These are phyloP conservation scores for Anguilla rostrata DNA, from an alignment of 2,113 vertebrate genomes.

Conservation along the genomic window DNA sequence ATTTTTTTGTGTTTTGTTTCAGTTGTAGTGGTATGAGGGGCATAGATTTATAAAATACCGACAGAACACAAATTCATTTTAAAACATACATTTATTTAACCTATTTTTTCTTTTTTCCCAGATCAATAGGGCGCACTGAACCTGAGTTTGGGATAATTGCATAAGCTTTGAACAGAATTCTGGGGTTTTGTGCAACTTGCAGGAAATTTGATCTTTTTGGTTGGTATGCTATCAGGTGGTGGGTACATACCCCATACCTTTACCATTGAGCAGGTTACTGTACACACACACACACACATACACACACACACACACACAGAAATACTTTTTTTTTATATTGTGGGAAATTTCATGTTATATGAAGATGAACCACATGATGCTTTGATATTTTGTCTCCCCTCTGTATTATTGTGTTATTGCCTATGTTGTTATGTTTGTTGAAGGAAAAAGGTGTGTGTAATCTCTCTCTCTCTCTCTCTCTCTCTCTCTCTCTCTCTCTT, in stretches of 20 bases:
- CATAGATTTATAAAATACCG: not conserved
- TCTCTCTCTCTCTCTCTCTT: not conserved
- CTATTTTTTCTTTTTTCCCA: not conserved
- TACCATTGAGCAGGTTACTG: not conserved
- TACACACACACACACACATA: not conserved
- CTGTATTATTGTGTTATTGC: no score
- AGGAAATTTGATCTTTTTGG: not conserved
- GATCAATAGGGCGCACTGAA: not conserved
- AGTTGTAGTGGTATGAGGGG: no score
- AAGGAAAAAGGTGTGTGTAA: not conserved
- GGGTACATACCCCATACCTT: no score
- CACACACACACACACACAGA: not conserved
- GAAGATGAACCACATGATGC: no score
- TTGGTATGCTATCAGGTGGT: no score
- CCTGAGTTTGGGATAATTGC: no score
- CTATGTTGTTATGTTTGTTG: no score
- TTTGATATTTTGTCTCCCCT: no score
- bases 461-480: not conserved
- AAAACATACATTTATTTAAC: not conserved
- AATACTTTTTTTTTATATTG: not conserved
- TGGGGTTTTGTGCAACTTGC: not conserved
- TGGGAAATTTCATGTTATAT: not conserved
- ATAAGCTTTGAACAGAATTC: no score
- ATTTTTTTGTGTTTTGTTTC: no score
- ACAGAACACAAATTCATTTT: not conserved